Base-by-base conservation (phyloP, 2,113 vertebrate species). In the Melanerpes aurifrons region DNA sequence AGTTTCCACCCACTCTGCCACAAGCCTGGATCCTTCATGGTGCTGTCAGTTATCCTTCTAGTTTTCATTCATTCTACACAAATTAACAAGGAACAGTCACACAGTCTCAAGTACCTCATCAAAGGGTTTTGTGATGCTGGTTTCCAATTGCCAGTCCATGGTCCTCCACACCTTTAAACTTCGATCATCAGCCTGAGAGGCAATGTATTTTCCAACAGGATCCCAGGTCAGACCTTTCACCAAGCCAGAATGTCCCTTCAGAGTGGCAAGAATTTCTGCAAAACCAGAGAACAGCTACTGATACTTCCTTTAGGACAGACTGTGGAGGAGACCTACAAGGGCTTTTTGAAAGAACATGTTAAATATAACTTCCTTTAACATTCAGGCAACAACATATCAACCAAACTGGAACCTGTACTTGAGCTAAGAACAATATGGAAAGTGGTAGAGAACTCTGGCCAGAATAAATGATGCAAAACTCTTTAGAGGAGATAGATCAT, bases 141-240 rank as follows among this genome's bases (percentile, higher is more conserved):
- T 99, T 77, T 99, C 99, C 96, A 99, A 81, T 96, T 99, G 99
- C 99, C 99, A 99, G 97, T 99, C 99, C 98, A 99, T 97, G 1
- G 99, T 99, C 90, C 99, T 97, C 99, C 99, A 99, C 78, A 99
- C 99, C 82, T 99, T 99, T 62, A 99, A 97, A 56, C 99, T 99
- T 74, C 98, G 98, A 98, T 99, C 99, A 22, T 99, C 99, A 11
- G 99, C 99, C 97, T 99, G 99, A 10, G 99, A 99, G 19, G 99
- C 99, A 19, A 99, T 99, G 48, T 99, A 99, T 57, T 99, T 99
- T 31, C 99, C 99, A 54, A 99, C 99, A 19, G 99, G 99, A 74
- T 99, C 99, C 99, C 99, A 99, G 21, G 99, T 99, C 86, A 99
- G 97, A 24, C 99, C 99, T 89, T 99, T 99, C 8, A 99, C 99